phyloP scores from a whole-genome alignment of 2,888 invertebrate genomes.

The Opisthograptis luteolata region DNA sequence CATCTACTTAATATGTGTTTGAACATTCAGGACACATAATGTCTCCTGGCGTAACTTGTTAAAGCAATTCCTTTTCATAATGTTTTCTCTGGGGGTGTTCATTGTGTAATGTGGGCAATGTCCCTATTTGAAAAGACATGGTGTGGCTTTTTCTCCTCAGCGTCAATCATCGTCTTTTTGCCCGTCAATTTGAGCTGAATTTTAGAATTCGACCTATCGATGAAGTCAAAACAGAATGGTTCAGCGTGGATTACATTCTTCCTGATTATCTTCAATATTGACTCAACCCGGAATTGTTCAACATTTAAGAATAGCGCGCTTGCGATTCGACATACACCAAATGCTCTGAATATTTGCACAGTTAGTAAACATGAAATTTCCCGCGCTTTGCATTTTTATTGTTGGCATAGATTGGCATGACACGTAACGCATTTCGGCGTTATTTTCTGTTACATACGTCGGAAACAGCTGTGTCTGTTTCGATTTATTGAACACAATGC shows the following conservation, averaged over 20 bases:
- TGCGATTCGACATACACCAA: not conserved
- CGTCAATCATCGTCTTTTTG: too few relatives aligned
- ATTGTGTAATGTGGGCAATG: too few relatives aligned
- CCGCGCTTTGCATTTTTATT: constrained; percentile 23
- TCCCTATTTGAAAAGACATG: too few relatives aligned
- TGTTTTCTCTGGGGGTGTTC: too few relatives aligned
- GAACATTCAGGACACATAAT: not conserved
- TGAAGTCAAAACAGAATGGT: too few relatives aligned
- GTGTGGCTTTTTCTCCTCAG: too few relatives aligned
- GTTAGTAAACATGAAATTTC: constrained; percentile 9
- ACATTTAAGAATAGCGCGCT: constrained; percentile 3
- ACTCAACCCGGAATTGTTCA: not conserved
- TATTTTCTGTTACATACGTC: constrained; percentile 26
- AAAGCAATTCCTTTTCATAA: not conserved
- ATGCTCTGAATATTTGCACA: constrained; percentile 2
- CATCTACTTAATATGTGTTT: constrained; percentile 44
- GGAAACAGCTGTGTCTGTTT: constrained; percentile 29
- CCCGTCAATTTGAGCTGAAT: too few relatives aligned
- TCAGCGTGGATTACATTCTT: too few relatives aligned
- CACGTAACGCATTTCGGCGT: constrained; percentile 23
- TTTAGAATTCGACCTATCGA: too few relatives aligned
- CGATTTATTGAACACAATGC: constrained; percentile 32
- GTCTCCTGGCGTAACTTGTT: not conserved
- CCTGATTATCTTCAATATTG: too few relatives aligned
- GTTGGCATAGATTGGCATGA: constrained; percentile 26